Percentiles rank a stretch among this genome's conserved stretches.
phyloP scores from a whole-genome alignment of 2,797 vertebrate genomes.

The Monodelphis domestica region DNA sequence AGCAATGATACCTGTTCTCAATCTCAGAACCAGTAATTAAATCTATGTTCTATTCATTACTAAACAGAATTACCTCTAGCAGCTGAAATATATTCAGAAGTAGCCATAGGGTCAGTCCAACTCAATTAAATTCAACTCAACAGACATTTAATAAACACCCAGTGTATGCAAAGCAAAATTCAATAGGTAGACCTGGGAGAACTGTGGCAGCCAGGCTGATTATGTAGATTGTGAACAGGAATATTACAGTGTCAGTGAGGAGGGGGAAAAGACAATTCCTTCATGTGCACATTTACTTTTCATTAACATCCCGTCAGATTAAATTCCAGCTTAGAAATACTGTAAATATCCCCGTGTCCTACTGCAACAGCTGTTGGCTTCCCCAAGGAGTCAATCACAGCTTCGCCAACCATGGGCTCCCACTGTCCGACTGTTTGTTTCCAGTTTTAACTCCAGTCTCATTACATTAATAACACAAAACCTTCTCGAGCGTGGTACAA shows the following conservation, averaged over 20 bases:
- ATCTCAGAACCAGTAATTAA: conserved; percentile 35
- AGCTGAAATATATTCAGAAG: not conserved
- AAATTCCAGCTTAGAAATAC: conserved; percentile 28
- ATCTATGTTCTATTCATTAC: conserved; percentile 41
- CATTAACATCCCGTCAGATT: conserved; percentile 48
- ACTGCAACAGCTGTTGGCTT: conserved; percentile 23
- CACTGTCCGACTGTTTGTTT: conserved; percentile 27
- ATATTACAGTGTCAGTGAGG: not conserved
- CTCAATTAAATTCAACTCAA: not conserved
- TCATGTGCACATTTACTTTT: conserved; percentile 43
- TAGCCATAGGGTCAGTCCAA: not conserved
- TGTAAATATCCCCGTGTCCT: not conserved
- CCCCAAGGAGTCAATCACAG: conserved; percentile 9
- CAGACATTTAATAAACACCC: conserved; percentile 8
- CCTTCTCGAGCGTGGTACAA: conserved; percentile 66
- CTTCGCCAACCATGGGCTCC: not conserved
- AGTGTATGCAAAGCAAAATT: not conserved
- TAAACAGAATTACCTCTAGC: not conserved
- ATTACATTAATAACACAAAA: conserved; percentile 62
- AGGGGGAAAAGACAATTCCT: conserved; percentile 11
- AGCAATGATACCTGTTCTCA: conserved; percentile 37
- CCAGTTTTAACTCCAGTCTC: conserved; percentile 61
- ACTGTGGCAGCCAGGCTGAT: not conserved
- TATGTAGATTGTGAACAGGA: not conserved
- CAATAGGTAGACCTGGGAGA: not conserved